These are phyloP conservation scores for Criorhina ranunculi DNA, from an alignment of 2,888 invertebrate species.

Conservation along the genomic window DNA sequence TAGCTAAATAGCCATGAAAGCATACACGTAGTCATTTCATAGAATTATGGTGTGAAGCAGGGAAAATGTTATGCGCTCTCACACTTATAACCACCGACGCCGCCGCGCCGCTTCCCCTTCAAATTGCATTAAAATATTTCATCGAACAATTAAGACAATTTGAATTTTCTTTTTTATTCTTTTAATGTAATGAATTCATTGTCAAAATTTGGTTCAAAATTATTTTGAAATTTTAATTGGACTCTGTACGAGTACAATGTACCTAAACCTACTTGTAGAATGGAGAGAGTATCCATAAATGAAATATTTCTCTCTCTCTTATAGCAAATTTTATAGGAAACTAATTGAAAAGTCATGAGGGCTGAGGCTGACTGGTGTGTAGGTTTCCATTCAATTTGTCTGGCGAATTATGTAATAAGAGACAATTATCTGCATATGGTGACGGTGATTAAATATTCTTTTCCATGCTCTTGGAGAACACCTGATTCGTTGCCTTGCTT, in stretches of 20 bases:
- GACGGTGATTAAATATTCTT: constrained; percentile 60
- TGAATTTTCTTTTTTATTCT: not conserved
- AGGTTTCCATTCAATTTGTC: constrained; percentile 17
- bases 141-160: constrained; percentile 42
- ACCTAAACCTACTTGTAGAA: no score
- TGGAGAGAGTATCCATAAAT: not conserved
- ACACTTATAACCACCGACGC: no score
- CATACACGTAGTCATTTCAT: not conserved
- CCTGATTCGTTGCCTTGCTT: constrained; percentile 29
- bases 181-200: constrained; percentile 5
- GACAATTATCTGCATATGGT: constrained; percentile 53
- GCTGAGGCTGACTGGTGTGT: constrained; percentile 20
- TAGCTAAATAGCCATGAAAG: constrained; percentile 29
- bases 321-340: constrained; percentile 45
- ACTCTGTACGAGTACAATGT: not conserved
- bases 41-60: constrained; percentile 7
- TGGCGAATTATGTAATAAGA: constrained; percentile 55
- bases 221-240: constrained; percentile 48
- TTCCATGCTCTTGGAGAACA: constrained; percentile 37
- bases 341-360: constrained; percentile 44
- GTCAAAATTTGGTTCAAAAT: constrained; percentile 16
- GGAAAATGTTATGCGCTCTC: not conserved
- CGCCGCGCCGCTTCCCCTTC: not conserved
- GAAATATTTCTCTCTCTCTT: constrained; percentile 32
- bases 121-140: constrained; percentile 44